Conservation (phyloP, 1,140 invertebrate genomes). For the Scaptodrosophila lebanonensis region DNA sequence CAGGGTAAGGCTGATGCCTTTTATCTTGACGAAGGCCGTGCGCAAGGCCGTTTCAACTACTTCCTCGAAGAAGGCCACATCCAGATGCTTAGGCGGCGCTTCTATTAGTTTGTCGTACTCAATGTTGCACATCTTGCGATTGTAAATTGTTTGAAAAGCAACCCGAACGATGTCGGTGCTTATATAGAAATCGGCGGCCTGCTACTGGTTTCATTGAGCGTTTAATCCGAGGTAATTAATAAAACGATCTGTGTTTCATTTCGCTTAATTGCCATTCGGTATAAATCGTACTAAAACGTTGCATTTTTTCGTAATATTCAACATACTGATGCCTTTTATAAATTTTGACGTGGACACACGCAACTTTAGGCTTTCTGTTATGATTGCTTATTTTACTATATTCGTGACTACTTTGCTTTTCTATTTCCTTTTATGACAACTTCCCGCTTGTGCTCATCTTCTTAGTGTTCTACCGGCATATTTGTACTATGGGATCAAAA, state of each 20-base stretch:
- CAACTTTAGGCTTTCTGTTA: slow-evolving; percentile 10
- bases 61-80: slow-evolving; percentile 58
- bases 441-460: no score
- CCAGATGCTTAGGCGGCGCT: slow-evolving; percentile 45
- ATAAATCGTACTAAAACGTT: no score
- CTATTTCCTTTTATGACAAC: no score
- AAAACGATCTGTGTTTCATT: no score
- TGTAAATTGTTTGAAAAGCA: slow-evolving; percentile 33
- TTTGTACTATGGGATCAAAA: no score
- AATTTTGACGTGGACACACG: no score
- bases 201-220: slow-evolving; percentile 1
- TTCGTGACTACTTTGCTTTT: no score
- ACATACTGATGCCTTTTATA: no score
- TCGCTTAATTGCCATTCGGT: no score
- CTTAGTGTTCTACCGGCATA: no score
- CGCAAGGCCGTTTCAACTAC: slow-evolving; percentile 57
- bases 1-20: slow-evolving; percentile 34
- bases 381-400: slow-evolving; percentile 19
- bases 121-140: slow-evolving; percentile 50
- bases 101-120: slow-evolving; percentile 47
- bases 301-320: no score
- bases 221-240: slow-evolving; percentile 29
- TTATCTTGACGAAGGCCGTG: slow-evolving; percentile 23
- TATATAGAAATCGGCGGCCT: slow-evolving; percentile 38
- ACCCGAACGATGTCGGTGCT: not conserved